Conservation (phyloP, 1,140 invertebrate species). For the Bradynema listronoti region DNA sequence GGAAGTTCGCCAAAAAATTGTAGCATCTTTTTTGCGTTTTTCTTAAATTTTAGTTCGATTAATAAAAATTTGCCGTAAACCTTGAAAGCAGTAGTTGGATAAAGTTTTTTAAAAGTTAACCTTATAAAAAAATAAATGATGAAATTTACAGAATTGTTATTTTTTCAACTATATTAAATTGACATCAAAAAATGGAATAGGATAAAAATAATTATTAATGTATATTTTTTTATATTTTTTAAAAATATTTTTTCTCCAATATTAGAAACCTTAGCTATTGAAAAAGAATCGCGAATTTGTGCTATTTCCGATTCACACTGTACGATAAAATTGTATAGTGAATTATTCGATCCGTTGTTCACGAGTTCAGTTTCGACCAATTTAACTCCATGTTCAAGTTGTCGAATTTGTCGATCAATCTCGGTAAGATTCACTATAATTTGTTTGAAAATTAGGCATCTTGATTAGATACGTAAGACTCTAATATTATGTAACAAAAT, state of each 20-base stretch:
- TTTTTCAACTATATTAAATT: not conserved
- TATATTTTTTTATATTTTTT: not conserved
- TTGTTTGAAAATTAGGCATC: not conserved
- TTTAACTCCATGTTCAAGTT: not conserved
- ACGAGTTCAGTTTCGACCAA: conserved; percentile 1
- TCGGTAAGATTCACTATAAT: not conserved
- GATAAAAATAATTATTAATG: no score
- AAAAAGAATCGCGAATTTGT: not conserved
- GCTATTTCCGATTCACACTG: conserved; percentile 8
- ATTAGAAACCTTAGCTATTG: not conserved
- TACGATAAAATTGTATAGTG: conserved; percentile 5
- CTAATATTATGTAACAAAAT: no score
- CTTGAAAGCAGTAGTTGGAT: not conserved
- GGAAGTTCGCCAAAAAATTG: conserved; percentile 6
- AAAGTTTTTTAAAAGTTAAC: conserved; percentile 1
- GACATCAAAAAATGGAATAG: no score
- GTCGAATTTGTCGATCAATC: not conserved
- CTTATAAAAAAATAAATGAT: no score
- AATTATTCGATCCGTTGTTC: not conserved
- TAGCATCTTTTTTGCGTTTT: conserved; percentile 6
- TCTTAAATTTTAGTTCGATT: not conserved
- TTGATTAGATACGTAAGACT: not conserved
- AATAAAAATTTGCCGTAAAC: not conserved
- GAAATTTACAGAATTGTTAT: not conserved
- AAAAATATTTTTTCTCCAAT: conserved; percentile 1